Evolutionary conservation across 1,140 invertebrate species (phyloP), one percentile per base, ranked within the genome.

Genomic region (Adelges cooleyi): DNA sequence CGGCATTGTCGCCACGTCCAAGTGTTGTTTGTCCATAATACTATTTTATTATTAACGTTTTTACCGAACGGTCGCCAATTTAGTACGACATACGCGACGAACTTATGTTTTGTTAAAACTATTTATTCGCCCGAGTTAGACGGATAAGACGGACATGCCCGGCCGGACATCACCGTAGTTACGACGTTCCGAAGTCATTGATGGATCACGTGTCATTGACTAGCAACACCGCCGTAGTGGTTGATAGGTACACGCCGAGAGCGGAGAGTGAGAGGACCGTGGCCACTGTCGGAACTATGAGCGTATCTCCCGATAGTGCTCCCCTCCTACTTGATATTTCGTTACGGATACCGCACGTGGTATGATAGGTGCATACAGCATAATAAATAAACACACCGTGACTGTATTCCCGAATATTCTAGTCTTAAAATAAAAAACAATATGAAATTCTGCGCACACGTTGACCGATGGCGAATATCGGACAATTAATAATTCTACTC

Each of bases 221-320:
- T 38, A 38, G 18, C 15, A 29, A n/a, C 4, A 20, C 17, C 27
- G 51, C 5, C 13, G 5, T 20, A 18, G 22, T 25, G 29, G 51
- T 20, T 18, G 27, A n/a, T 17, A 11, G 25, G 9, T 25, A 25
- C 25, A 48, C 18, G 11, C 40, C 17, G 44, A 8, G 51, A 33
- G n/a, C 10, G 56, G 11, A 11, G 11, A 33, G 11, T 33, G 29
- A 33, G 29, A 11, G 29, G 11, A 33, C 5, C 9, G 56, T 48
- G 56, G 42, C 56, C 27, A 20, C 56, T 15, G 15, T 46, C 42
- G 42, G 56, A 62, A 62, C 56, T 62, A 62, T 40, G 42, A 62
- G 17, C 56, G 56, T 48, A 48, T 48, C 42, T 46, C 42, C 40
- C 38, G 23, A 20, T 15, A 6, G 23, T 40, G 13, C 29, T 38